Percentiles rank a stretch among this genome's conserved stretches.
phyloP scores from a whole-genome alignment of 2,888 invertebrate species.

The Spisula subtruncata region DNA sequence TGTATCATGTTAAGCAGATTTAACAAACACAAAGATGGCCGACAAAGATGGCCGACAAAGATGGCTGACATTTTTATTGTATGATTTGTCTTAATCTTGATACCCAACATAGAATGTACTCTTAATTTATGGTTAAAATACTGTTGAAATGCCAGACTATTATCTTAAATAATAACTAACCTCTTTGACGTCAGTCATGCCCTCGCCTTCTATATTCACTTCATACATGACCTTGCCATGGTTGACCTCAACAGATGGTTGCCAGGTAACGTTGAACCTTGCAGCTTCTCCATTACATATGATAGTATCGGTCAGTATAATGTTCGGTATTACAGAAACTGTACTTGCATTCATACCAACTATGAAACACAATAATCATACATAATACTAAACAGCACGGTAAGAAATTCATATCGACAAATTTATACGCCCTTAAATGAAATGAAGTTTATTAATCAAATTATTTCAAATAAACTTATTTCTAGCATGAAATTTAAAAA shows the following conservation, averaged over 20 bases:
- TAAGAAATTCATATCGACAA: no score
- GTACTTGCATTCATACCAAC: constrained; percentile 38
- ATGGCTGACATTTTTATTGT: neutral
- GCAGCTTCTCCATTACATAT: constrained; percentile 93
- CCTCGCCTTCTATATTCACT: constrained; percentile 88
- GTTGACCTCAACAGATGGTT: constrained; percentile 91
- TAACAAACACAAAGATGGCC: neutral
- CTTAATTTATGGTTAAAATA: no score
- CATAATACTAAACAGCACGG: neutral
- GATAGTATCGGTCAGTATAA: constrained; percentile 91
- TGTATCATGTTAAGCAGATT: neutral
- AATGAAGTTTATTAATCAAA: no score
- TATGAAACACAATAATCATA: constrained; percentile 28
- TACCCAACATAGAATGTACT: neutral
- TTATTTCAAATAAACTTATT: no score
- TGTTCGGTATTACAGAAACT: constrained; percentile 91
- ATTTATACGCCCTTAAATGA: no score
- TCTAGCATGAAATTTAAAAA: no score
- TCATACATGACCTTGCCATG: constrained; percentile 95
- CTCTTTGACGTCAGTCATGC: constrained; percentile 46
- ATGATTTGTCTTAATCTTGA: neutral
- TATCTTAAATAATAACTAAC: constrained; percentile 18
- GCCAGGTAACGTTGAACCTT: constrained; percentile 95
- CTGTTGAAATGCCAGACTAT: no score
- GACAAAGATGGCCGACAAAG: neutral